Base-by-base conservation (phyloP, 2,888 invertebrate species). In the Ennomos quercinarius region DNA sequence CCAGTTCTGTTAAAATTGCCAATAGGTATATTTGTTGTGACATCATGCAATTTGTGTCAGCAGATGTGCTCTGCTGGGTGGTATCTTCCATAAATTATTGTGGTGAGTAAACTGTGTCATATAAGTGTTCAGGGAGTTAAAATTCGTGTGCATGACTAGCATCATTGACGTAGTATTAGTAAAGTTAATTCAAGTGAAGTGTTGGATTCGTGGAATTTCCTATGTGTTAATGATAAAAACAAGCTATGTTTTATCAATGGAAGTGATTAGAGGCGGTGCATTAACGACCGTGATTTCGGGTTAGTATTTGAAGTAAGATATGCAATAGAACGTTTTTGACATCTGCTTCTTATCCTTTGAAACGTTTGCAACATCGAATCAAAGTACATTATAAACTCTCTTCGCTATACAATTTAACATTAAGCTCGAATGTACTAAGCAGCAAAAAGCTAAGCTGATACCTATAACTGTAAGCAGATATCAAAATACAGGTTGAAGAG, bases 191-290 rank as follows among this genome's bases (percentile, higher is more conserved):
- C 66, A 56, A 73, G 77, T 84, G 74, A 74, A 71, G 83, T 83
- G 79, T 86, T 80, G 75, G 89, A 91, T 91, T 90, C 89, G 89
- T 91, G 91, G 91, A 91, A 89, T 84, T 91, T 90, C 89, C 87
- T 87, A 73, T 60, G 86, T 87, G 82, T 88, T 73, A 64, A 86
- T 86, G 83, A 71, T 75, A 74, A 78, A 85, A 80, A 77, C 73
- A 87, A 88, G 77, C 89, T 89, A 90, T 77, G 61, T 77, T 79
- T 84, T 80, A 72, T 86, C 83, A 72, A 86, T 83, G 81, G 77
- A 80, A 76, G 89, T 91, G 89, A 85, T 80, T 74, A 77, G 81
- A 86, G 87, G 89, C 89, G 81, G 91, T 92, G 91, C 91, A 86
- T 80, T 88, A 84, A 79, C 83, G 83, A 89, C 89, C 87, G 91